These are phyloP conservation scores for Eudemis profundana DNA, from an alignment of 2,888 invertebrate species.

Conservation along the genomic window DNA sequence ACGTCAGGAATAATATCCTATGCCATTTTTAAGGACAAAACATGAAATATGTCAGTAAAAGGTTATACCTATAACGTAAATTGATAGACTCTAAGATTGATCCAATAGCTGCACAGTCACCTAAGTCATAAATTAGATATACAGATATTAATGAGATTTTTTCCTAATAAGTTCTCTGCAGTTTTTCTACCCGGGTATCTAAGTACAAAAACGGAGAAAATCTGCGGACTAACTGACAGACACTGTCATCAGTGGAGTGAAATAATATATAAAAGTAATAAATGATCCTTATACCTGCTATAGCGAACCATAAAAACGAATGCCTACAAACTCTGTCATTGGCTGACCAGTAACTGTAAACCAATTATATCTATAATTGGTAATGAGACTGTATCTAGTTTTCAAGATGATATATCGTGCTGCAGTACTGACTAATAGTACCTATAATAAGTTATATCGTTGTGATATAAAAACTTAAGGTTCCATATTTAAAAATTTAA, in stretches of 20 bases:
- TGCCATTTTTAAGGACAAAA: too few relatives aligned
- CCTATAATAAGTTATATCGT: constrained; percentile 4
- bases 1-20: too few relatives aligned
- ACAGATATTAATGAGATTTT: too few relatives aligned
- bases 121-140: too few relatives aligned
- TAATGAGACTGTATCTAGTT: constrained; percentile 19
- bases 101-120: too few relatives aligned
- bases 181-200: neutral
- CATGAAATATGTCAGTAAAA: too few relatives aligned
- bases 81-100: too few relatives aligned
- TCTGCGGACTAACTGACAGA: constrained; percentile 12
- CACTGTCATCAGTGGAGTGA: constrained; percentile 9
- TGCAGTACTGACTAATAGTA: constrained; percentile 1
- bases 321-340: constrained; percentile 3
- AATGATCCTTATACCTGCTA: constrained; percentile 13
- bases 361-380: constrained; percentile 35
- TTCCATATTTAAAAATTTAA: too few relatives aligned
- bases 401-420: constrained; percentile 29
- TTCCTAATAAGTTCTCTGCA: too few relatives aligned
- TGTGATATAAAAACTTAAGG: neutral
- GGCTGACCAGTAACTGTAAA: constrained; percentile 32
- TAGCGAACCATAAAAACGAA: constrained; percentile 30
- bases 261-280: constrained; percentile 24
- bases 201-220: constrained; percentile 1
- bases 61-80: too few relatives aligned